Base-by-base conservation (phyloP, 2,113 vertebrate genomes). In the Chlorodrepanis virens region DNA sequence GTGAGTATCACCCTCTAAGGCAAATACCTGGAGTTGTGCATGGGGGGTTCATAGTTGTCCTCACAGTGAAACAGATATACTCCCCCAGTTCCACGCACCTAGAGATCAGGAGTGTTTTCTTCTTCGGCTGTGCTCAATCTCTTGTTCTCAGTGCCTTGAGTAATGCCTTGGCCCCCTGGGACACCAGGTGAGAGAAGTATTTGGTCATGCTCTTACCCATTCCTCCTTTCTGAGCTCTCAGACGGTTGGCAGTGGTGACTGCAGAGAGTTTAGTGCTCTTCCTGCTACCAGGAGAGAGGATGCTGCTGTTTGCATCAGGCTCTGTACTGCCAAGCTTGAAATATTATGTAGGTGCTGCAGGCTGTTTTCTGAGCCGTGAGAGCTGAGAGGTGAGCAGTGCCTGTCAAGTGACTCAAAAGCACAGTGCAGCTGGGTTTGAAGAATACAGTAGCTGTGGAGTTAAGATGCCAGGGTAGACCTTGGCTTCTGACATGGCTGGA, bases 1-100 rank as follows among this genome's bases (percentile, higher is more conserved):
- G 99, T 99, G 95, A 98, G 97, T 93, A 29, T 87, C 22, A 22
- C 29, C 10, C 16, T 68, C 52, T 27, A 31, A 85, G 17, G 11
- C 42, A 9, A 39, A 2, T 53, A 14, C 9, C 33, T 52, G 4
- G 37, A 60, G 20, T 11, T 67, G 25, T 35, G 14, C 19, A 7
- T 22, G 9, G 5, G 9, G 3, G 0, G 11, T 83, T 64, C 11
- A 19, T 18, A 28, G 8, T 35, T 2, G 0, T 50, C n/a, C 18
- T 65, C 12, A 5, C 1, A 1, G 9, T 13, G 6, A 56, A 83
- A 19, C n/a, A 64, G 64, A 92, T 68, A 8, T 23, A 10, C 23
- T 49, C 12, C 12, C 9, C 33, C 19, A 24, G 18, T 63, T 56
- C 27, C 14, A 24, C 0, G 0, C 54, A 33, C 35, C 35, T 54